Percentiles rank a stretch among this genome's conserved stretches.
phyloP scores from a whole-genome alignment of 64 coral and sea anemone genomes.

The Exaiptasia diaphana region DNA sequence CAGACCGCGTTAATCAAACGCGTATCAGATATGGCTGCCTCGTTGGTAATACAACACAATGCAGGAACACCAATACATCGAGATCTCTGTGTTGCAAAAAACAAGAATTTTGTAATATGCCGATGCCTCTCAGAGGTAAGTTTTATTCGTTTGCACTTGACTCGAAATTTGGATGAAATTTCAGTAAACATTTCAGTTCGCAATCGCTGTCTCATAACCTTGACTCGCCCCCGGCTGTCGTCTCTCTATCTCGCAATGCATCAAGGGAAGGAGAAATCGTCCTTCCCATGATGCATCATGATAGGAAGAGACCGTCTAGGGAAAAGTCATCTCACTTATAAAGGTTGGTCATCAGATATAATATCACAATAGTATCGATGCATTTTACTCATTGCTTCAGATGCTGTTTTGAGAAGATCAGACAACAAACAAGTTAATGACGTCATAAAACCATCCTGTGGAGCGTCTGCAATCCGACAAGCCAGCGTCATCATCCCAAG shows the following conservation, averaged over 20 bases:
- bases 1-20: no score
- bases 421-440: background rate
- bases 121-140: slow-evolving; percentile 26
- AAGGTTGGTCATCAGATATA: no score
- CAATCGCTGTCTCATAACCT: background rate
- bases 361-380: no score
- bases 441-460: background rate
- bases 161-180: no score
- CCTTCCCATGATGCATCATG: background rate
- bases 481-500: slow-evolving; percentile 73
- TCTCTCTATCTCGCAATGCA: background rate
- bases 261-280: background rate
- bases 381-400: background rate
- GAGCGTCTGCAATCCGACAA: slow-evolving; percentile 26
- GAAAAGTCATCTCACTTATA: no score
- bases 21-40: no score
- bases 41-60: no score
- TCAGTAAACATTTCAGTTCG: background rate
- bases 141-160: background rate
- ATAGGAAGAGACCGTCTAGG: no score
- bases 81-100: slow-evolving; percentile 29
- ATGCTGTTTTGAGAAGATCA: no score
- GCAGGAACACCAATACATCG: no score
- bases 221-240: background rate
- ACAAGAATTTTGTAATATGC: slow-evolving; percentile 56